Conservation (phyloP, 1,140 invertebrate species). For the Asbolus verrucosus region DNA sequence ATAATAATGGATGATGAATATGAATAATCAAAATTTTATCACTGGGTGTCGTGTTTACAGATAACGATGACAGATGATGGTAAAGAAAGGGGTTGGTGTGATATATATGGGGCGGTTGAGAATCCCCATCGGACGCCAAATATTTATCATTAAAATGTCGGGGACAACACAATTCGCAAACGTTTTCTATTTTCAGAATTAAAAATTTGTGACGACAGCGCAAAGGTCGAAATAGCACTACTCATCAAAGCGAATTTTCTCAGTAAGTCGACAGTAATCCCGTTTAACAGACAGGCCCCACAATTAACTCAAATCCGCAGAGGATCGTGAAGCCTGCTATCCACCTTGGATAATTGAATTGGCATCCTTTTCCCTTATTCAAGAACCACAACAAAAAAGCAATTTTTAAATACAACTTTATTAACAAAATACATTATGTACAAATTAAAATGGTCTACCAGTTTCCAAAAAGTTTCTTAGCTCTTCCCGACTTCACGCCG, state of each 20-base stretch:
- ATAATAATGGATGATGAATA: too few species aligned
- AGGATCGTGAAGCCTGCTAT: slow-evolving; percentile 9
- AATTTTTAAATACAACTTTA: not conserved
- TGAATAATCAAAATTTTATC: too few species aligned
- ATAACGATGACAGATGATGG: too few species aligned
- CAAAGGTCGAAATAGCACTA: not conserved
- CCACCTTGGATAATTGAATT: slow-evolving; percentile 14
- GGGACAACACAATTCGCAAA: too few species aligned
- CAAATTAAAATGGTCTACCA: slow-evolving; percentile 21
- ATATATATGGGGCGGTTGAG: too few species aligned
- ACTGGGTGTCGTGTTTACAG: too few species aligned
- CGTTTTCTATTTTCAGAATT: too few species aligned
- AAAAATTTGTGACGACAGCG: not conserved
- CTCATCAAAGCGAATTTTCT: slow-evolving; percentile 20
- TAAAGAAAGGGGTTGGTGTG: too few species aligned
- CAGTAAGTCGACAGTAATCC: slow-evolving; percentile 11
- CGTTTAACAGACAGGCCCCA: slow-evolving; percentile 1
- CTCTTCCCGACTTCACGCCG: slow-evolving; percentile 44
- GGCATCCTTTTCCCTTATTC: not conserved
- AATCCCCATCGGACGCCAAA: too few species aligned
- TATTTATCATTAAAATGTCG: too few species aligned
- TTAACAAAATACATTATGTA: not conserved
- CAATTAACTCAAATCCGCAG: slow-evolving; percentile 19
- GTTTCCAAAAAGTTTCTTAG: slow-evolving; percentile 44
- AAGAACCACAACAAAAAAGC: not conserved